Conservation (phyloP, 2,797 vertebrate genomes). For the Macropodus opercularis region DNA sequence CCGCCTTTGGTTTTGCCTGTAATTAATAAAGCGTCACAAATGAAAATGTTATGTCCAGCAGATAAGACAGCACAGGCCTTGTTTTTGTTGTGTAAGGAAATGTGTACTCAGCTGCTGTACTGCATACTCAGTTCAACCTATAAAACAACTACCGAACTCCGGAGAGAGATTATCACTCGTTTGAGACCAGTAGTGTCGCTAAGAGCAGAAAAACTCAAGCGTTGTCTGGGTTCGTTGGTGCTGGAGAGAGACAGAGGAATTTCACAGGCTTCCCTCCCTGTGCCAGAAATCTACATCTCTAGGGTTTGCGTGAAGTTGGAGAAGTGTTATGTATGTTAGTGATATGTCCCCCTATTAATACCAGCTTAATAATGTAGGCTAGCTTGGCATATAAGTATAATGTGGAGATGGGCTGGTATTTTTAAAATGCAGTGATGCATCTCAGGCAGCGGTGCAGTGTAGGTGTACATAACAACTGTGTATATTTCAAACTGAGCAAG, state of each 20-base stretch:
- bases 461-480: background rate
- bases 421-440: too few relatives aligned
- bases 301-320: constrained; percentile 15
- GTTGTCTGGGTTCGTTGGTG: constrained; percentile 6
- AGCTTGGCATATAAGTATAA: too few relatives aligned
- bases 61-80: background rate
- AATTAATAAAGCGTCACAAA: constrained; percentile 25
- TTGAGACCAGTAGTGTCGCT: background rate
- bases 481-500: background rate
- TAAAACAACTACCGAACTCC: background rate
- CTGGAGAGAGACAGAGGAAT: constrained; percentile 5
- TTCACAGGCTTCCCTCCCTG: constrained; percentile 54
- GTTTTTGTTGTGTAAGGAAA: background rate
- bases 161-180: background rate
- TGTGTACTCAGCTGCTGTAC: background rate
- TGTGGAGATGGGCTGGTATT: background rate
- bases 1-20: constrained; percentile 37
- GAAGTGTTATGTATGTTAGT: constrained; percentile 5
- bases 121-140: background rate
- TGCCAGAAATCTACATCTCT: constrained; percentile 27
- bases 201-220: background rate
- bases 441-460: background rate
- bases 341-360: too few relatives aligned
- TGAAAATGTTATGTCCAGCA: constrained; percentile 12
- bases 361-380: too few relatives aligned